Evolutionary conservation across 2,797 vertebrate species (phyloP).

Genomic region (Emys orbicularis): DNA sequence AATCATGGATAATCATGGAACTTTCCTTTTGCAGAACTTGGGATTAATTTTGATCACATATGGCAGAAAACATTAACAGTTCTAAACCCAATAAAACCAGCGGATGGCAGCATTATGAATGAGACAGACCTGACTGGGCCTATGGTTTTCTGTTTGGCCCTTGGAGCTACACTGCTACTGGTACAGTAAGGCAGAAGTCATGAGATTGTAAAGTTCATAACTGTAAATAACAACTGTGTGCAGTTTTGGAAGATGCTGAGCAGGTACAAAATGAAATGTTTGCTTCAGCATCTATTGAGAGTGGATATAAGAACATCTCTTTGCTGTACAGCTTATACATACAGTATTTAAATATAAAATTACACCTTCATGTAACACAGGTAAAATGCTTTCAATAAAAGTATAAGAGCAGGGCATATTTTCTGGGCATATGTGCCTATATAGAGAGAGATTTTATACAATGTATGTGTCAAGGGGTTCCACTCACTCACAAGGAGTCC

Average conservation of each 20-base stretch:
- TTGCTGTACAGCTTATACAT: not conserved
- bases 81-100: slow-evolving; percentile 85
- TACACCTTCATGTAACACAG: not conserved
- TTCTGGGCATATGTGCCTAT: not conserved
- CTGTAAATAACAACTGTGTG: not conserved
- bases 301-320: not conserved
- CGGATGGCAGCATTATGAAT: slow-evolving; percentile 88
- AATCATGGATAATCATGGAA: not conserved
- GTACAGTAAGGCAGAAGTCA: slow-evolving; percentile 57
- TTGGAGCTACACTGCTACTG: slow-evolving; percentile 83
- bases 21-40: slow-evolving; percentile 81
- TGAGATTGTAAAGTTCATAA: not conserved
- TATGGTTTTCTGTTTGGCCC: slow-evolving; percentile 81
- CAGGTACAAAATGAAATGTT: not conserved
- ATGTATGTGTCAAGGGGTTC: not conserved
- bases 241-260: not conserved
- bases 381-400: not conserved
- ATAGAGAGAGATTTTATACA: not conserved
- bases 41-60: slow-evolving; percentile 87
- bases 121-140: slow-evolving; percentile 86
- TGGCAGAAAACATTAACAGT: slow-evolving; percentile 88
- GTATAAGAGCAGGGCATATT: not conserved
- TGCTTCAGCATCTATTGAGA: not conserved
- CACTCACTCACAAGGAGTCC: not conserved
- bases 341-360: not conserved